Conservation (phyloP, 2,888 invertebrate genomes). For the Rosalia funebris region DNA sequence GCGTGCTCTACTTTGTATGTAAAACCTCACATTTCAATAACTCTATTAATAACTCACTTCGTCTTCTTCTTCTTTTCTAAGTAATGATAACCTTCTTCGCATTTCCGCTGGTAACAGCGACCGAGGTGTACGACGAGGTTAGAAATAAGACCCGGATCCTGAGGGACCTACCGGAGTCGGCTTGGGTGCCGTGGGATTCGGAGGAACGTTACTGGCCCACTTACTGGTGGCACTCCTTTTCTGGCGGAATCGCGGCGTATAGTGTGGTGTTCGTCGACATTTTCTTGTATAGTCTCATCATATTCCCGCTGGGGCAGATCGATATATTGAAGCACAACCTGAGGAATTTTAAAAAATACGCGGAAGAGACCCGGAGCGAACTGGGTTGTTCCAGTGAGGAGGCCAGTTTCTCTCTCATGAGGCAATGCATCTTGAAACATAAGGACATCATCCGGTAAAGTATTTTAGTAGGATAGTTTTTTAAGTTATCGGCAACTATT, state of each 20-base stretch:
- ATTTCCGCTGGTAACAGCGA: no score
- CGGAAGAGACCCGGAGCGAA: neutral
- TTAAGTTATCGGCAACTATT: no score
- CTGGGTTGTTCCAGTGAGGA: neutral
- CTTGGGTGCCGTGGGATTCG: slow-evolving; percentile 40
- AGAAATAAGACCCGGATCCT: no score
- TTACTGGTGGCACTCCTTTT: slow-evolving; percentile 36
- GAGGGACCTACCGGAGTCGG: no score
- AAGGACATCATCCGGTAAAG: slow-evolving; percentile 38
- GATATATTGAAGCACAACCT: slow-evolving; percentile 34
- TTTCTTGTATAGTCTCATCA: slow-evolving; percentile 38
- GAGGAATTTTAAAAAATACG: slow-evolving; percentile 26
- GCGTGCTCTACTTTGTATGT: no score
- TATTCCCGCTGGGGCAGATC: slow-evolving; percentile 36
- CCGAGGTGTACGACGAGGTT: no score
- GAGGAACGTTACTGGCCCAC: slow-evolving; percentile 34
- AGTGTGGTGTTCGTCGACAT: slow-evolving; percentile 37
- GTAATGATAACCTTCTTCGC: no score
- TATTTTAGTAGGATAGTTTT: no score
- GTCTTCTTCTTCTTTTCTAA: no score
- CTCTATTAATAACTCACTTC: no score
- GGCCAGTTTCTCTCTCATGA: slow-evolving; percentile 25
- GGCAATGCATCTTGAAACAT: slow-evolving; percentile 33
- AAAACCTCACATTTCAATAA: no score
- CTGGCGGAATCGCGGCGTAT: slow-evolving; percentile 33